phyloP scores from a whole-genome alignment of 2,113 vertebrate species.

The Halcyon malimbica region DNA sequence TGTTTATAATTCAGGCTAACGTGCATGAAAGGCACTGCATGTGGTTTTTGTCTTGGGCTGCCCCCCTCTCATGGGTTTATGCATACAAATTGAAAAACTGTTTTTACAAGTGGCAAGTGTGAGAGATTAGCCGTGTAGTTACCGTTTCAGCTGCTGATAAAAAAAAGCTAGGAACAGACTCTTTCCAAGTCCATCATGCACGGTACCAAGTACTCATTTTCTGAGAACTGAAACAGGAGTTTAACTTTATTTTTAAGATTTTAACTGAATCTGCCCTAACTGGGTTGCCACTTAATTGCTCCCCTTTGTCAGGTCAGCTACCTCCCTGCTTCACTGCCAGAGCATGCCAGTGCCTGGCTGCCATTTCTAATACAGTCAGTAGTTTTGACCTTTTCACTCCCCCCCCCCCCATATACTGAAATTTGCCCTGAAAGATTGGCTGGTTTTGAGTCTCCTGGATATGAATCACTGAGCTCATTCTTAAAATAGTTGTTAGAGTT shows the following conservation, averaged over 20 bases:
- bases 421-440: not conserved
- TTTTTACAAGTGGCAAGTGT: constrained; percentile 59
- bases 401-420: not conserved
- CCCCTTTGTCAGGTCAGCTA: not conserved
- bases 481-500: constrained; percentile 35
- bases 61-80: constrained; percentile 24
- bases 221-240: not conserved
- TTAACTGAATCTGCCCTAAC: not conserved
- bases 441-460: constrained; percentile 13
- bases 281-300: not conserved
- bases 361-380: not conserved
- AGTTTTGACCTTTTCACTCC: not conserved
- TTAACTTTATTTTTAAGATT: not conserved
- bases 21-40: constrained; percentile 46
- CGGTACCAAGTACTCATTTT: not conserved
- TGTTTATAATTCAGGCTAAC: constrained; percentile 53
- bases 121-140: constrained; percentile 38
- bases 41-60: constrained; percentile 54
- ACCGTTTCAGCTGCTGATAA: constrained; percentile 44
- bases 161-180: not conserved
- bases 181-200: not conserved
- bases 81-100: constrained; percentile 40
- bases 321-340: not conserved
- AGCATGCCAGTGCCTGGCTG: not conserved
- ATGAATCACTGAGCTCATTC: constrained; percentile 38